These are phyloP conservation scores for Tridacna crocea DNA, from an alignment of 2,888 invertebrate species.

Conservation along the genomic window DNA sequence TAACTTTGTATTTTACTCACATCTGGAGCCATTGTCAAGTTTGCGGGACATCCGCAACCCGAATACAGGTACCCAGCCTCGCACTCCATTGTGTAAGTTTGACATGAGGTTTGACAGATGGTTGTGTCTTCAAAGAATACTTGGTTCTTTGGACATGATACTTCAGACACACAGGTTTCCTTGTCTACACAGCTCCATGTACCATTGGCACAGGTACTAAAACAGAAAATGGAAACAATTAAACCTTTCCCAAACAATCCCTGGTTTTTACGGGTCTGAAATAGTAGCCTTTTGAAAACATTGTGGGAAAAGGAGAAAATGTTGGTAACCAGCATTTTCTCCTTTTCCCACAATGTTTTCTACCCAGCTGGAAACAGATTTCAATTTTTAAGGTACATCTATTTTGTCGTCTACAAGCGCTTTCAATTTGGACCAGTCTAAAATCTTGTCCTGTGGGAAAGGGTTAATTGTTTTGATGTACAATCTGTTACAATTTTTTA, in stretches of 20 bases:
- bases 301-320: no score
- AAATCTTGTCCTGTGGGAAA: no score
- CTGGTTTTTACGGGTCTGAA: no score
- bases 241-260: background rate
- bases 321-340: no score
- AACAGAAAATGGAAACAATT: background rate
- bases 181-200: conserved; percentile 60
- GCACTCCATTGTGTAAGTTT: conserved; percentile 51
- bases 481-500: no score
- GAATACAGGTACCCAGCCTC: conserved; percentile 47
- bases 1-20: conserved; percentile 42
- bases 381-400: no score
- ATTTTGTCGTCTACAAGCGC: no score
- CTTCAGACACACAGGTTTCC: conserved; percentile 50
- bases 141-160: conserved; percentile 63
- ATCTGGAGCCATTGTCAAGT: conserved; percentile 58
- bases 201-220: conserved; percentile 59
- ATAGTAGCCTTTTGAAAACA: no score
- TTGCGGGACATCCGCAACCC: conserved; percentile 63
- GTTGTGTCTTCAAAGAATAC: conserved; percentile 48
- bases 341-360: no score
- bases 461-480: no score
- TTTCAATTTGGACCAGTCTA: no score
- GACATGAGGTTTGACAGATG: conserved; percentile 59
- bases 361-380: no score